Conservation (phyloP, 2,113 vertebrate species). For the Pipra filicauda region DNA sequence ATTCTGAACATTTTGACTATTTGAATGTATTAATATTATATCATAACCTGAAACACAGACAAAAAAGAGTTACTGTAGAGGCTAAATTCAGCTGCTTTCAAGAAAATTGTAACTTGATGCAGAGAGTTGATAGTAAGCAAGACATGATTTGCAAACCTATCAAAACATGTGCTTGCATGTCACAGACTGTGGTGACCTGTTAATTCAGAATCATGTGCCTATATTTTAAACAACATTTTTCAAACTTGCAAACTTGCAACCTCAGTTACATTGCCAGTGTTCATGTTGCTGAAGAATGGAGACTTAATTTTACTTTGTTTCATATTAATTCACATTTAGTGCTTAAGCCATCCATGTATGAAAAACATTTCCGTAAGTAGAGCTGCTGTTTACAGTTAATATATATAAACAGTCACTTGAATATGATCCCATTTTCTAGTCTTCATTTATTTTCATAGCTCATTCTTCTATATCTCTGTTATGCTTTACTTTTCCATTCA, state of each 20-base stretch:
- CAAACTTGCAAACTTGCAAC: neutral
- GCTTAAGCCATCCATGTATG: conserved; percentile 20
- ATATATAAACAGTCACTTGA: neutral
- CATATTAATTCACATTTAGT: neutral
- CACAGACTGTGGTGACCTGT: conserved; percentile 40
- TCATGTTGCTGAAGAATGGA: neutral
- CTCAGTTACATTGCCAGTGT: conserved; percentile 32
- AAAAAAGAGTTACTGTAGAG: conserved; percentile 45
- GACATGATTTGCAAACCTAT: conserved; percentile 20
- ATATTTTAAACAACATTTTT: conserved; percentile 52
- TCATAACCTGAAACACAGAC: conserved; percentile 49
- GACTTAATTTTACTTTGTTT: neutral
- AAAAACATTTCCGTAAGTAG: neutral
- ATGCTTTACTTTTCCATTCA: neutral
- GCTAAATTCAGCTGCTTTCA: conserved; percentile 67
- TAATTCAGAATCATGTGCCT: conserved; percentile 67
- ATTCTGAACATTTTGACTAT: conserved; percentile 76
- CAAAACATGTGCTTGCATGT: conserved; percentile 44
- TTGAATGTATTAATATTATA: conserved; percentile 76
- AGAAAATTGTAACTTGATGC: conserved; percentile 60
- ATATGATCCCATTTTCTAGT: neutral
- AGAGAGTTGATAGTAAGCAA: conserved; percentile 47
- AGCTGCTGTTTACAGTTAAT: conserved; percentile 26
- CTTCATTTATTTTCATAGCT: neutral
- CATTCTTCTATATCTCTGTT: neutral